These are phyloP conservation scores for Ennomos erosarius DNA, from an alignment of 2,888 invertebrate genomes.

Conservation along the genomic window DNA sequence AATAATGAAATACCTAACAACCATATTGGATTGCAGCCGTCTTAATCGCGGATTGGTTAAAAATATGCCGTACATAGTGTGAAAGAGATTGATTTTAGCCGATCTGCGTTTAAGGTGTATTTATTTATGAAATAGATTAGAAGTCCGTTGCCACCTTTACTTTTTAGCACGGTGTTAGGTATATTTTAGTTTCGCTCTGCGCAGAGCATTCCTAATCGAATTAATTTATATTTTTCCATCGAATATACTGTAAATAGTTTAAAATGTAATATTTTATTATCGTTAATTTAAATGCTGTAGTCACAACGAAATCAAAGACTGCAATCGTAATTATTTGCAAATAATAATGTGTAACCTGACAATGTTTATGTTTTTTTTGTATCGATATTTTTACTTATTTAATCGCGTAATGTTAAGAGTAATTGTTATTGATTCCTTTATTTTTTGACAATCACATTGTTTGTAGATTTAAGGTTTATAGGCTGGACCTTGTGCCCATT, in stretches of 20 bases:
- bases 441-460: slow-evolving; percentile 80
- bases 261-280: slow-evolving; percentile 45
- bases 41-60: slow-evolving; percentile 24
- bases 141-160: slow-evolving; percentile 65
- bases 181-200: slow-evolving; percentile 63
- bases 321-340: slow-evolving; percentile 56
- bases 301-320: slow-evolving; percentile 85
- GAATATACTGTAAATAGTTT: slow-evolving; percentile 78
- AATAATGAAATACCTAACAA: slow-evolving; percentile 17
- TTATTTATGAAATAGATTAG: slow-evolving; percentile 30
- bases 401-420: slow-evolving; percentile 62
- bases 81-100: slow-evolving; percentile 20
- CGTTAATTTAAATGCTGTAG: slow-evolving; percentile 73
- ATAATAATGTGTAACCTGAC: slow-evolving; percentile 65
- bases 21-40: slow-evolving; percentile 25
- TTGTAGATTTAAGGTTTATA: slow-evolving; percentile 52
- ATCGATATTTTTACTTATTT: slow-evolving; percentile 72
- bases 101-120: slow-evolving; percentile 26
- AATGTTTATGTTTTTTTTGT: slow-evolving; percentile 47
- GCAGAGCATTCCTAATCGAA: slow-evolving; percentile 75
- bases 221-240: slow-evolving; percentile 65
- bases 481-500: slow-evolving; percentile 31
- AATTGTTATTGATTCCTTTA: slow-evolving; percentile 73
- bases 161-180: slow-evolving; percentile 70
- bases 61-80: slow-evolving; percentile 5